Percentiles rank a stretch among this genome's conserved stretches.
These are phyloP conservation scores for Tortrix viridana DNA, from an alignment of 2,888 invertebrate genomes.

Conservation along the genomic window DNA sequence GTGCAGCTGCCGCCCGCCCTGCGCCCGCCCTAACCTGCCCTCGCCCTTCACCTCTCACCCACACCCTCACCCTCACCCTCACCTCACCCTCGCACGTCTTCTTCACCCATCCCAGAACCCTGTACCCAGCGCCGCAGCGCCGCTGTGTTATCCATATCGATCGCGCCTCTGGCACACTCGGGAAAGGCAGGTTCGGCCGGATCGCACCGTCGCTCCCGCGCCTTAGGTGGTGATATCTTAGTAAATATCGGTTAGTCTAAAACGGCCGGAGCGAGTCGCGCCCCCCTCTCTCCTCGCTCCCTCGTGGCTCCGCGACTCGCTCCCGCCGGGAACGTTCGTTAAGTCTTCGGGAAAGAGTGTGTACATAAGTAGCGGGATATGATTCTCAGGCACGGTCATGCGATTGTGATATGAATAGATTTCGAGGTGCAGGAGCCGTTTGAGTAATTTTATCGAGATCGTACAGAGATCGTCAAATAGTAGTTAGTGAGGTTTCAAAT, in stretches of 20 bases:
- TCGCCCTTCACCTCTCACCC: conserved; percentile 49
- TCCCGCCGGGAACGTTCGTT: conserved; percentile 53
- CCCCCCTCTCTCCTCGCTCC: conserved; percentile 23
- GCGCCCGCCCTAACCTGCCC: conserved; percentile 75
- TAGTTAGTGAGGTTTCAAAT: conserved; percentile 84
- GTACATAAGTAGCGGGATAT: conserved; percentile 83
- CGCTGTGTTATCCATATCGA: conserved; percentile 65
- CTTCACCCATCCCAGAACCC: conserved; percentile 45
- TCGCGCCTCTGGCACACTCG: conserved; percentile 74
- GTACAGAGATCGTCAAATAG: conserved; percentile 80
- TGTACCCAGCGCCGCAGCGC: conserved; percentile 48
- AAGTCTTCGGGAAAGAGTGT: conserved; percentile 75
- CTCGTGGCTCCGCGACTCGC: conserved; percentile 48
- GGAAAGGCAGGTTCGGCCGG: conserved; percentile 65
- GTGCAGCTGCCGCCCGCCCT: conserved; percentile 93
- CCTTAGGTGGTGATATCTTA: conserved; percentile 68
- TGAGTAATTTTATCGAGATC: conserved; percentile 79
- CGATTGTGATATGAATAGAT: conserved; percentile 84
- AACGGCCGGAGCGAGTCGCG: conserved; percentile 52
- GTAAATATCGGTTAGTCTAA: conserved; percentile 69
- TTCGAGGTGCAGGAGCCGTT: conserved; percentile 81
- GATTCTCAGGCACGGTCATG: conserved; percentile 83
- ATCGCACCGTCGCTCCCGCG: conserved; percentile 60
- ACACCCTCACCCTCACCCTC: conserved; percentile 43
- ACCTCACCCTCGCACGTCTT: conserved; percentile 37